Evolutionary conservation across 2,888 invertebrate genomes (phyloP).

Genomic region (Prostheceraeus crozeri): DNA sequence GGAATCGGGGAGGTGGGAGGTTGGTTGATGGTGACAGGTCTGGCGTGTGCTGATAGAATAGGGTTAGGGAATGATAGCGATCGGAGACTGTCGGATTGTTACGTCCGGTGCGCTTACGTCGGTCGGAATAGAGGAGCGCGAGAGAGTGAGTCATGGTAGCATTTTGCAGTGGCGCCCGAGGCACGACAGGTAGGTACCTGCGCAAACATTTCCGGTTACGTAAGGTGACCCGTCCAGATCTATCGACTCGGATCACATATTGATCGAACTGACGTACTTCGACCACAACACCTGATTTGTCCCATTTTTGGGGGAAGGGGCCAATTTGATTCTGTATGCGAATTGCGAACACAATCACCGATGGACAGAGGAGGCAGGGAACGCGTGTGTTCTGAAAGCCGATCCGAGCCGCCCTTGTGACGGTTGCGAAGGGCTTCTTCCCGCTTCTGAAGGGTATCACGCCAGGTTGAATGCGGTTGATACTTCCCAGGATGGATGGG

Average conservation of each 20-base stretch:
- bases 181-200: conserved; percentile 1
- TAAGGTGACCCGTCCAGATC: conserved; percentile 10
- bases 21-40: too few relatives aligned
- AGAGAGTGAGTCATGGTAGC: too few relatives aligned
- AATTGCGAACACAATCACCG: conserved; percentile 11
- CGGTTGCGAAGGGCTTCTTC: conserved; percentile 12
- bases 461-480: conserved; percentile 1
- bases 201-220: conserved; percentile 11
- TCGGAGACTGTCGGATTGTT: too few relatives aligned
- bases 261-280: conserved; percentile 28
- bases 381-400: conserved; percentile 13
- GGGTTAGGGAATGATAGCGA: too few relatives aligned
- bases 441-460: not conserved
- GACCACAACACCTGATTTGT: conserved; percentile 16
- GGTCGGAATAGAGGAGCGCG: too few relatives aligned
- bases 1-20: too few relatives aligned
- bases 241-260: conserved; percentile 16
- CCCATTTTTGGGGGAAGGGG: conserved; percentile 16
- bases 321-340: conserved; percentile 25
- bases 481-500: not conserved
- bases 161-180: too few relatives aligned
- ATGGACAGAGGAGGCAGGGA: not conserved
- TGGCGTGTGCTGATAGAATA: too few relatives aligned
- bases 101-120: too few relatives aligned
- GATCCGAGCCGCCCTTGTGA: conserved; percentile 1